Base-by-base conservation (phyloP, 2,797 vertebrate genomes). In the Leptatherina wallacei region DNA sequence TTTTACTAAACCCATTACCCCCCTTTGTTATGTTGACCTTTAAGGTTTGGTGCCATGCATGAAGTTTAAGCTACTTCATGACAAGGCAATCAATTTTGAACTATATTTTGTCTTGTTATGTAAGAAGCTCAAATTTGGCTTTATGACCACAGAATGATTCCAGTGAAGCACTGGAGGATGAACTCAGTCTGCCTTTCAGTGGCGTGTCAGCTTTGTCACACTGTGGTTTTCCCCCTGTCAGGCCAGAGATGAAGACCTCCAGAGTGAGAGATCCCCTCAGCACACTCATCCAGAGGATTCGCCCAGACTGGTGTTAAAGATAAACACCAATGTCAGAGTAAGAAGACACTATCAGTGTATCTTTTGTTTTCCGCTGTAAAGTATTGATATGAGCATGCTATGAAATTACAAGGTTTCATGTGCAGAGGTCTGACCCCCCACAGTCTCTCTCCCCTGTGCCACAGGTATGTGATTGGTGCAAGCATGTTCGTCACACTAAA, bases 381-480 rank as follows among this genome's bases (percentile, higher is more conserved):
- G n/a, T 61, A 55, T 59, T 75, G 66, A 59, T 73, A 66, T 40
- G n/a, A 35, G 33, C 33, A 52, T 24, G 18, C 24, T 52, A 65
- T 81, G 59, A 32, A 55, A 52, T 75, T 71, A 59, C 65, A 85
- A 61, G 38, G 61, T 67, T 64, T 59, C 77, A 60, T 11, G 38
- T 52, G 22, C n/a, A 71, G 0, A 54, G 27, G 22, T 54, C 24
- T 93, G 80, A 92, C 91, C 77, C 89, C 68, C 87, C 81, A 71
- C 89, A 94, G 93, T 93, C 93, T 93, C 89, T 93, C 55, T 94
- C 93, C 30, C 93, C 93, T 85, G 91, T 91, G 36, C 86, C 88
- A 9, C 97, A 99, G 98, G 98, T 98, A 73, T 99, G 98, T 91
- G 98, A 99, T 88, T 99, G 98, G 98, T 99, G 98, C 95, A 99